phyloP scores from a whole-genome alignment of 2,113 vertebrate genomes.

The Brevimyrus niger region DNA sequence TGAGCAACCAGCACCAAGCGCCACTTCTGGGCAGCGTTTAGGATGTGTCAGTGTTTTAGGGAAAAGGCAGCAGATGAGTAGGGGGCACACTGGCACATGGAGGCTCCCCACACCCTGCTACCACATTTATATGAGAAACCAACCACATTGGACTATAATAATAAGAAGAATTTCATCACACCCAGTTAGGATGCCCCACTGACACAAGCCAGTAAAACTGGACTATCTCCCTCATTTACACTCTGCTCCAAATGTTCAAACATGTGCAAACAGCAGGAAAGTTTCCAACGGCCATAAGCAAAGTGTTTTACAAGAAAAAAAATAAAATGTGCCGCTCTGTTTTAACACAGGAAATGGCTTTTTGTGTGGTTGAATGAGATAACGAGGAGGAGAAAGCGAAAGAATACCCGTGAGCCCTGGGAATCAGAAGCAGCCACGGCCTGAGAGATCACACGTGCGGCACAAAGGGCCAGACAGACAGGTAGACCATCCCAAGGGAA shows the following conservation, averaged over 20 bases:
- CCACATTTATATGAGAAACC: background rate
- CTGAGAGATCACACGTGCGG: background rate
- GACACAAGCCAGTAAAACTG: background rate
- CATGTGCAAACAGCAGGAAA: background rate
- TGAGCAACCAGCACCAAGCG: background rate
- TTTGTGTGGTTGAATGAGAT: background rate
- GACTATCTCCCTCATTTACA: background rate
- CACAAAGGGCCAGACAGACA: background rate
- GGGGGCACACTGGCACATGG: background rate
- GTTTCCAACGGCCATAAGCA: background rate
- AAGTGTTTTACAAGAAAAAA: background rate
- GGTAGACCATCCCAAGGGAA: background rate
- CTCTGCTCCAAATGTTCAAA: background rate
- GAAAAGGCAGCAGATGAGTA: background rate
- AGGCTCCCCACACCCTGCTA: background rate
- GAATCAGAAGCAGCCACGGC: background rate
- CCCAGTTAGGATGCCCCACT: background rate
- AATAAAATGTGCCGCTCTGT: background rate
- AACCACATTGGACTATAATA: background rate
- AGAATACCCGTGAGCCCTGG: background rate
- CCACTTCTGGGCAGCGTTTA: background rate
- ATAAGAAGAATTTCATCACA: background rate
- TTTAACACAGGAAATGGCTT: background rate
- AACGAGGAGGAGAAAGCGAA: background rate
- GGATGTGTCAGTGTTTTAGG: background rate